A percentile compares a stretch with the other conserved stretches of the same genome.
Conservation (phyloP, 1,140 invertebrate species). For the Charaxes varanes region DNA sequence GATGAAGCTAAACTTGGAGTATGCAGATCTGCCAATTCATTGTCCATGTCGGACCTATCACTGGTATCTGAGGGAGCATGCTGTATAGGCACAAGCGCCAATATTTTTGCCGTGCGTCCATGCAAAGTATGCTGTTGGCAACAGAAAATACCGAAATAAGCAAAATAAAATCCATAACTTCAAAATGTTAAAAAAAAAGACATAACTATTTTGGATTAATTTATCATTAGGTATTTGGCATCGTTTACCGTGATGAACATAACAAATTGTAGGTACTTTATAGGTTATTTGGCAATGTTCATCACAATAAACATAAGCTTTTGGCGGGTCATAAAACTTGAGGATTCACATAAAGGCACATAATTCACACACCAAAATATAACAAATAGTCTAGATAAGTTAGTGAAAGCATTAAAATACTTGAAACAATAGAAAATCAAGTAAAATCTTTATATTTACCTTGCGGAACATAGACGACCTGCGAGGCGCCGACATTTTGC, state of each 20-base stretch:
- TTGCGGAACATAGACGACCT: slow-evolving; percentile 19
- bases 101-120: slow-evolving; percentile 19
- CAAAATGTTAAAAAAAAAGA: slow-evolving; percentile 14
- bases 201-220: slow-evolving; percentile 14
- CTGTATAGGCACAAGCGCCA: slow-evolving; percentile 19
- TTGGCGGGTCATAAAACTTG: too few species aligned
- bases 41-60: slow-evolving; percentile 18
- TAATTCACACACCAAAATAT: slow-evolving; percentile 18
- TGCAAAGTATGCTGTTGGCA: slow-evolving; percentile 16
- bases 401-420: slow-evolving; percentile 18
- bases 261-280: slow-evolving; percentile 16
- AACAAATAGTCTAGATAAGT: slow-evolving; percentile 18
- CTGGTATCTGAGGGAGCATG: slow-evolving; percentile 23
- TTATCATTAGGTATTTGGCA: slow-evolving; percentile 15
- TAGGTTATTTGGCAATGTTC: slow-evolving; percentile 21
- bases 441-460: slow-evolving; percentile 20
- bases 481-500: slow-evolving; percentile 20
- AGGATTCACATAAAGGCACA: slow-evolving; percentile 17
- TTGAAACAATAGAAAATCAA: slow-evolving; percentile 16
- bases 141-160: slow-evolving; percentile 13
- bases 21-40: slow-evolving; percentile 17
- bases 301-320: too few species aligned
- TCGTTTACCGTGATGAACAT: slow-evolving; percentile 18
- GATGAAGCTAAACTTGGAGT: slow-evolving; percentile 23
- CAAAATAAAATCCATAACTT: slow-evolving; percentile 13